phyloP scores from a whole-genome alignment of 2,888 invertebrate genomes.

The Caenorhabditis afra region DNA sequence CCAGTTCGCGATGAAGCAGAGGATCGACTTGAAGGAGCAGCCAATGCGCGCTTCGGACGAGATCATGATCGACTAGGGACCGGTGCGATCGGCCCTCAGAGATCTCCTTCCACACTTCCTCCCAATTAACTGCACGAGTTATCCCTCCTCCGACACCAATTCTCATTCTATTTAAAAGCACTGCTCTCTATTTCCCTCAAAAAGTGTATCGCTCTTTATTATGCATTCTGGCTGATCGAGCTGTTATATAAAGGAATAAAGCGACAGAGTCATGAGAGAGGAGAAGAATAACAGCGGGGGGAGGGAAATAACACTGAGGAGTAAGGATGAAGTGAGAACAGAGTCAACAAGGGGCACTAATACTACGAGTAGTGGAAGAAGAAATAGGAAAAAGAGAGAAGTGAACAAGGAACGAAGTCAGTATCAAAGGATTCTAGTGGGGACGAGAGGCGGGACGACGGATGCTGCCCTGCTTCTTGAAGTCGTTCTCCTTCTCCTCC shows the following conservation, averaged over 20 bases:
- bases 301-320: constrained; percentile 7
- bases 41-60: constrained; percentile 59
- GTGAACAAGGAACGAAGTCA: too few relatives aligned
- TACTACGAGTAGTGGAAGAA: constrained; percentile 12
- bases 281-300: not conserved
- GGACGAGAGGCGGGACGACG: constrained; percentile 55
- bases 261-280: constrained; percentile 47
- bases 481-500: constrained; percentile 43
- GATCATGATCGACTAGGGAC: constrained; percentile 57
- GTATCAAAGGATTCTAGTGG: constrained; percentile 29
- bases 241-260: constrained; percentile 17
- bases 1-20: constrained; percentile 80
- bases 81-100: not conserved
- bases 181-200: constrained; percentile 4
- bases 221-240: constrained; percentile 18
- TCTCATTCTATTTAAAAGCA: constrained; percentile 26
- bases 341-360: not conserved
- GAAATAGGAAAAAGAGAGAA: constrained; percentile 2
- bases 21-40: constrained; percentile 77
- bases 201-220: constrained; percentile 46
- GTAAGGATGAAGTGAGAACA: constrained; percentile 10
- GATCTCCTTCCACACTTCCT: constrained; percentile 22
- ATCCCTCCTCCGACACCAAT: constrained; percentile 7
- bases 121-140: constrained; percentile 47
- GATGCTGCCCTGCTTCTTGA: constrained; percentile 35